Percentiles rank a stretch among this genome's conserved stretches.
phyloP scores from a whole-genome alignment of 2,113 vertebrate genomes.

The Procavia capensis region DNA sequence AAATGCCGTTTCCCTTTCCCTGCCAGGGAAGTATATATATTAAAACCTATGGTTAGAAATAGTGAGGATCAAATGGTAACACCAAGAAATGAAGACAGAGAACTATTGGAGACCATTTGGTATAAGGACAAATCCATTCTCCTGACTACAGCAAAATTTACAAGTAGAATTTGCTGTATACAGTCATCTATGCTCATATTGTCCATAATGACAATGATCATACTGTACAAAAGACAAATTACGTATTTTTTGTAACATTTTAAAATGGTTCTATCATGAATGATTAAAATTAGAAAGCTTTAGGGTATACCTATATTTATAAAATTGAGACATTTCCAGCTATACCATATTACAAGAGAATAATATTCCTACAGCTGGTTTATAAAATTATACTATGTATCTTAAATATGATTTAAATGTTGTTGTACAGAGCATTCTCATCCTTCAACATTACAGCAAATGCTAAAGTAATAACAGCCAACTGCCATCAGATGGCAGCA shows the following conservation, averaged over 20 bases:
- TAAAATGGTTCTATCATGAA: background rate
- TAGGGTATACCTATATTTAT: background rate
- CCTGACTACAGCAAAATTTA: background rate
- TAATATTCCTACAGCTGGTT: background rate
- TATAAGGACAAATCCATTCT: background rate
- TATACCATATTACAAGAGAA: background rate
- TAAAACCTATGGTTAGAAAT: background rate
- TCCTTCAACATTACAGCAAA: background rate
- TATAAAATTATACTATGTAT: background rate
- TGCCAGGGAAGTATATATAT: background rate
- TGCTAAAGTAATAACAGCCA: background rate
- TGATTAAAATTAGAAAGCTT: slow-evolving; percentile 1
- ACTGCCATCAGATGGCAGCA: too few relatives aligned
- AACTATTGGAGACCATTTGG: background rate
- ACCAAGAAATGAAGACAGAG: background rate
- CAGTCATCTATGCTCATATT: background rate
- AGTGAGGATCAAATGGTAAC: background rate
- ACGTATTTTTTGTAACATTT: background rate
- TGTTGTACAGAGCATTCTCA: background rate
- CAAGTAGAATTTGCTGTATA: background rate
- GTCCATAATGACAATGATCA: background rate
- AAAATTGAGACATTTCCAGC: background rate
- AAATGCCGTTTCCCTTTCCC: background rate
- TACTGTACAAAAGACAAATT: background rate
- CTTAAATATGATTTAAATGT: background rate